These are phyloP conservation scores for Gryllus bimaculatus DNA, from an alignment of 1,140 invertebrate genomes.

Conservation along the genomic window DNA sequence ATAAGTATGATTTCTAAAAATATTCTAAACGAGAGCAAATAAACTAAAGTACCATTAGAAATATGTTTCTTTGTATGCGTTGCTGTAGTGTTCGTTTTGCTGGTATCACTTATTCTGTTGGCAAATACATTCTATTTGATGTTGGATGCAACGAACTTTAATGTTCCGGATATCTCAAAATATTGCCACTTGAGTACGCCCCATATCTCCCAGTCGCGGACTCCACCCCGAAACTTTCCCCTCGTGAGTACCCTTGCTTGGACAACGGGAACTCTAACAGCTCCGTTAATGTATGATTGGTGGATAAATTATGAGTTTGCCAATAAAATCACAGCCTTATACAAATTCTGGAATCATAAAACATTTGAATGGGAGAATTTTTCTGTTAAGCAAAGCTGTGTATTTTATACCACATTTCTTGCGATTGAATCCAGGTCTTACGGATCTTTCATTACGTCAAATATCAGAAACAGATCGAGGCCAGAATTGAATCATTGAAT, in stretches of 20 bases:
- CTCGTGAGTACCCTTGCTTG: not conserved
- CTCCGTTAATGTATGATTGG: constrained; percentile 4
- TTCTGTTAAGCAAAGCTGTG: not conserved
- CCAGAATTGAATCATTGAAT: too few relatives aligned
- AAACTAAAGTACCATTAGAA: too few relatives aligned
- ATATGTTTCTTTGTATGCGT: too few relatives aligned
- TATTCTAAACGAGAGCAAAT: too few relatives aligned
- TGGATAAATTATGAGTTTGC: not conserved
- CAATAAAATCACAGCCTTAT: not conserved
- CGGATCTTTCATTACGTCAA: not conserved
- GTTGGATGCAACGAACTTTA: not conserved
- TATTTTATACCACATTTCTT: not conserved
- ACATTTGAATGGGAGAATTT: not conserved
- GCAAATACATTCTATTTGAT: not conserved
- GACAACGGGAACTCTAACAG: not conserved
- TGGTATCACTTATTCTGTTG: not conserved
- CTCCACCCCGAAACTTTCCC: not conserved
- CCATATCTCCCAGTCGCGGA: not conserved
- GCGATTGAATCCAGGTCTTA: not conserved
- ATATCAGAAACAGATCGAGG: too few relatives aligned
- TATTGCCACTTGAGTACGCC: not conserved
- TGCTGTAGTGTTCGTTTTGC: not conserved
- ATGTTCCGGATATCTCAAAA: not conserved
- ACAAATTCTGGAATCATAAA: not conserved
- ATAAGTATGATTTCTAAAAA: too few relatives aligned